Evolutionary conservation across 37 sponge, comb jelly and placozoan species (phyloP).

Genomic region (Dysidea cf. avara): DNA sequence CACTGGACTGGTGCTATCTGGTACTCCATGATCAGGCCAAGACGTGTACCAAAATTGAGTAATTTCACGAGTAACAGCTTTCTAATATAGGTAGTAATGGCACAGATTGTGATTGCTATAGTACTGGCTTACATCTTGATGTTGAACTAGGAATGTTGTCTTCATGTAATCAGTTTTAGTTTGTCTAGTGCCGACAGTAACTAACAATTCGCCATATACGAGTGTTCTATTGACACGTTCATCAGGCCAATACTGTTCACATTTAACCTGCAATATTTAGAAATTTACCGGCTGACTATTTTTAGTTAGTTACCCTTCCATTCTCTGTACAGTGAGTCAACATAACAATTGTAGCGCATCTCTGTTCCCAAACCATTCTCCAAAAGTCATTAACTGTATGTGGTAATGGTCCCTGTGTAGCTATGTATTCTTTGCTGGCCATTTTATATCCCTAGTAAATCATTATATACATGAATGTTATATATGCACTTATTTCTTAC

Average conservation of each 20-base stretch:
- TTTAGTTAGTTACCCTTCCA: background rate
- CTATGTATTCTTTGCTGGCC: constrained; percentile 62
- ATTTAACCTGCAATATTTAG: constrained; percentile 46
- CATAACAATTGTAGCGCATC: constrained; percentile 68
- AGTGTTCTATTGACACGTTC: constrained; percentile 23
- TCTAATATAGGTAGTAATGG: no score
- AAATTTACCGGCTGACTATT: no score
- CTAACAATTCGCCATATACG: constrained; percentile 65
- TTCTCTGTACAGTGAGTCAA: constrained; percentile 36
- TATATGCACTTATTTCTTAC: constrained; percentile 32
- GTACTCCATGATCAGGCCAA: constrained; percentile 94
- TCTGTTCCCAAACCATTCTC: constrained; percentile 91
- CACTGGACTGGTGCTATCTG: constrained; percentile 43
- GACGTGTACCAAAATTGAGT: constrained; percentile 83
- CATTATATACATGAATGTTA: background rate
- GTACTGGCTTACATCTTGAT: constrained; percentile 56
- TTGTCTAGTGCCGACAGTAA: constrained; percentile 35
- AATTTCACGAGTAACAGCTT: constrained; percentile 70
- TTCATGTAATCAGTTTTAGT: constrained; percentile 27
- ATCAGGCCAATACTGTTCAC: constrained; percentile 90
- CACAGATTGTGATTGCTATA: no score
- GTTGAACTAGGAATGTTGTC: constrained; percentile 49
- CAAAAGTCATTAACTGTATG: constrained; percentile 80
- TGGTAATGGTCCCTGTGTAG: constrained; percentile 80
- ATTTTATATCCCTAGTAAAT: constrained; percentile 45